phyloP scores from a whole-genome alignment of 2,797 vertebrate species.

The Simalia tracyae region DNA sequence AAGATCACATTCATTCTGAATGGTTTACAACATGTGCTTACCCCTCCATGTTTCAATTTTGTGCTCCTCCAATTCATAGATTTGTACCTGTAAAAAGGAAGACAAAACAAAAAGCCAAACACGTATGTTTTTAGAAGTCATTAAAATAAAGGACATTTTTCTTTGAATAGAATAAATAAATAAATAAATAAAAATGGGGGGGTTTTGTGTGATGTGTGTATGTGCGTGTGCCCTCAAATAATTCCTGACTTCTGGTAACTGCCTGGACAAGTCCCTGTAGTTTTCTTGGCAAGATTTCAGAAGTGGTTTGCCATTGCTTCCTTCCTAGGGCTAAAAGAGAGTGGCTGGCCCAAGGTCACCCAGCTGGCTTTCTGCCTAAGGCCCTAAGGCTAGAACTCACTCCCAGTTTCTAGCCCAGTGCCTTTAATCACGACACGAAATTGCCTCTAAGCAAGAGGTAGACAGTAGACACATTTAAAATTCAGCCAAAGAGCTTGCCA shows the following conservation, averaged over 20 bases:
- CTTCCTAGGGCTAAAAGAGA: not conserved
- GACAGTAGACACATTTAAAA: not conserved
- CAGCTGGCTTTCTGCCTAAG: not conserved
- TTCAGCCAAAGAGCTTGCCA: not conserved
- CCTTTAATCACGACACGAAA: not conserved
- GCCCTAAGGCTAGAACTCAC: too few species aligned
- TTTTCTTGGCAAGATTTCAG: not conserved
- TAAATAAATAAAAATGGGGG: not conserved
- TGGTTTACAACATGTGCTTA: conserved; percentile 63
- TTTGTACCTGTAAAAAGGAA: conserved; percentile 87
- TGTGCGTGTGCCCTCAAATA: not conserved
- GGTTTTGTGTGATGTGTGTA: not conserved
- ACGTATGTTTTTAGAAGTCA: not conserved
- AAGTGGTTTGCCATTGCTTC: not conserved
- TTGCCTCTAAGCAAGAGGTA: not conserved
- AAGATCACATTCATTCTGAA: not conserved
- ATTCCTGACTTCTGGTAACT: not conserved
- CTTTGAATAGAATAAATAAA: not conserved
- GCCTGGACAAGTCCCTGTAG: not conserved
- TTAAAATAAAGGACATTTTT: not conserved
- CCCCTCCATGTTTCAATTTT: conserved; percentile 99
- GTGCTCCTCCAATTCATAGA: conserved; percentile 98
- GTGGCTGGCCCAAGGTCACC: not conserved
- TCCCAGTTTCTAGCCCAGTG: not conserved
- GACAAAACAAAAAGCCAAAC: not conserved